Base-by-base conservation (phyloP, 2,113 vertebrate genomes). In the Rhynchomys soricoides region DNA sequence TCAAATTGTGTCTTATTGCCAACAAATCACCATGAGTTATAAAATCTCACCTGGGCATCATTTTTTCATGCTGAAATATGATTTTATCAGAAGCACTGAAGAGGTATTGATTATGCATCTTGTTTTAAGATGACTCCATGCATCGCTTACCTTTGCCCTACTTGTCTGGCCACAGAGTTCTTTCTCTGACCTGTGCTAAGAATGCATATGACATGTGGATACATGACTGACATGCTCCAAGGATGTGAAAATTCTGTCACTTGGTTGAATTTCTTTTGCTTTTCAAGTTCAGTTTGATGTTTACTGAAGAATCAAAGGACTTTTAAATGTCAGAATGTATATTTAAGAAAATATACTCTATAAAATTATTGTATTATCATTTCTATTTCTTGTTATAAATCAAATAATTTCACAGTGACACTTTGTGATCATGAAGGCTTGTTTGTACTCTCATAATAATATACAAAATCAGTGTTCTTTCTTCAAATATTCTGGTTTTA, bases 311-410 rank as follows among this genome's bases (percentile, higher is more conserved):
- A 52, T 81, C 75, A 81, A 89, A 94, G 24, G 75, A 73, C 59
- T 48, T 79, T 95, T 82, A 88, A 79, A 89, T 95, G 24, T n/a
- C 57, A 45, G 92, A 89, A 94, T 88, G 0, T 77, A 52, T 16
- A 37, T 40, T 64, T 62, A 24, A 66, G 22, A 78, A 91, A 89
- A 91, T 12, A 59, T 78, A 31, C 19, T 70, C 29, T 16, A 91
- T 94, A 21, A 29, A 74, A 52, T 79, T 88, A 74, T 52, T 68
- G 57, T 70, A 73, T 55, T 57, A 13, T 16, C 74, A n/a, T 79
- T 59, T 45, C 57, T 71, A 48, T 89, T 45, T 64, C 66, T 77
- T 91, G 43, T 70, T 92, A 5, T 77, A 79, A 92, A 90, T 77
- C 11, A 82, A 94, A 55, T 7, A 86, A 66, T 81, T 87, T 91